Base-by-base conservation (phyloP, 2,888 invertebrate species). In the Sphecodes monilicornis region DNA sequence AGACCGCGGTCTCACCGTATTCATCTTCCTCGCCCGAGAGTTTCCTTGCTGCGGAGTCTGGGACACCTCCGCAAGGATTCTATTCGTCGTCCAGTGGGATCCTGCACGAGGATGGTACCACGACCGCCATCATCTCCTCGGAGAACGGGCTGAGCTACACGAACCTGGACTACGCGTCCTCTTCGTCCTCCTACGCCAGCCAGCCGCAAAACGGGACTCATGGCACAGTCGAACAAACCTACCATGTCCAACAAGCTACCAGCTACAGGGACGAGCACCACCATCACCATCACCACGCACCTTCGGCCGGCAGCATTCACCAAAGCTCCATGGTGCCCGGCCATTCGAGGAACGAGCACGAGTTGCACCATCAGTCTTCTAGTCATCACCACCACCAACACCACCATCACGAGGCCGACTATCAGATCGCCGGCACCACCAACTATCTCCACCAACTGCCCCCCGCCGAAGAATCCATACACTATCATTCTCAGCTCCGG, bases 91-190 rank as follows among this genome's bases (percentile, higher is more conserved):
- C 94, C 79, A 93, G 92, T 3, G 91, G 95, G 79, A 93, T 95
- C 41, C 87, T 92, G 32, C 92, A 95, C 77, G 93, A 95, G 76
- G 95, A 96, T 32, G 94, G 96, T 0, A 74, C 87, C 18, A 95
- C 96, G 8, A 95, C 96, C 4, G 96, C 97, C 22, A 98, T 98
- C 70, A 98, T 98, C 90, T 98, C 97, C 92, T 97, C 98, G 1
- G 98, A 98, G 92, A 97, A 98, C 66, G 98, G 98, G 0, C 95
- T 98, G 82, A 98, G 98, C 94, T 98, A 98, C 94, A 98, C 98
- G 0, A 98, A 98, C 94, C 95, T 98, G 91, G 98, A 98, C 94
- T 98, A 98, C 92, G 96, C 96, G 5, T 94, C 95, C 76, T 93
- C 95, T 43, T 89, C 92, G 72, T 90, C 92, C 89, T 69, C 91